A percentile compares a stretch with the other conserved stretches of the same genome.
Conservation (phyloP, 1,140 invertebrate species). For the Eriosoma lanigerum region DNA sequence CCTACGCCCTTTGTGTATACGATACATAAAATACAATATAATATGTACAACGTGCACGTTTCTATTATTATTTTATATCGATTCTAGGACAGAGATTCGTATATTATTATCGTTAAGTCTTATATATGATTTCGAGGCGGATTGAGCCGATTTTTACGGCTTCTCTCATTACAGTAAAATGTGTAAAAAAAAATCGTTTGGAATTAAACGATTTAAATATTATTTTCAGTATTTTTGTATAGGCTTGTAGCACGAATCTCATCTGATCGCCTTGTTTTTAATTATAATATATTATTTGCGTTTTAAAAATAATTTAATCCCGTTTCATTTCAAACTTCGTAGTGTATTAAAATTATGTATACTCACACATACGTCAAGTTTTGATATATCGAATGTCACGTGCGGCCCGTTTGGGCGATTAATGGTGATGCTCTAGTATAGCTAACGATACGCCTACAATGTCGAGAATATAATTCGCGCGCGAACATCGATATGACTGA, state of each 20-base stretch:
- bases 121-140: no score
- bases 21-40: conserved; percentile 1
- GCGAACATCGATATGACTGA: conserved; percentile 22
- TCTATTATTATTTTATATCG: conserved; percentile 18
- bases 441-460: conserved; percentile 30
- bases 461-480: background rate
- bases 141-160: no score
- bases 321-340: no score
- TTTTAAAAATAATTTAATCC: conserved; percentile 17
- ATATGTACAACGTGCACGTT: background rate
- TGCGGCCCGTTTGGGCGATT: conserved; percentile 35
- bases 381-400: conserved; percentile 26
- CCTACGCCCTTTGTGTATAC: conserved; percentile 1
- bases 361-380: background rate
- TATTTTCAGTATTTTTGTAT: no score
- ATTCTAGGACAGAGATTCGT: background rate
- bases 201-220: no score
- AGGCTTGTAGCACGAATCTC: no score
- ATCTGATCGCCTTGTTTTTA: no score
- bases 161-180: no score
- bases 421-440: background rate
- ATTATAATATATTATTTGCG: no score
- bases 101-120: no score
- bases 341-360: no score
- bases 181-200: no score